These are phyloP conservation scores for Polyergus mexicanus DNA, from an alignment of 1,140 invertebrate genomes.

Conservation along the genomic window DNA sequence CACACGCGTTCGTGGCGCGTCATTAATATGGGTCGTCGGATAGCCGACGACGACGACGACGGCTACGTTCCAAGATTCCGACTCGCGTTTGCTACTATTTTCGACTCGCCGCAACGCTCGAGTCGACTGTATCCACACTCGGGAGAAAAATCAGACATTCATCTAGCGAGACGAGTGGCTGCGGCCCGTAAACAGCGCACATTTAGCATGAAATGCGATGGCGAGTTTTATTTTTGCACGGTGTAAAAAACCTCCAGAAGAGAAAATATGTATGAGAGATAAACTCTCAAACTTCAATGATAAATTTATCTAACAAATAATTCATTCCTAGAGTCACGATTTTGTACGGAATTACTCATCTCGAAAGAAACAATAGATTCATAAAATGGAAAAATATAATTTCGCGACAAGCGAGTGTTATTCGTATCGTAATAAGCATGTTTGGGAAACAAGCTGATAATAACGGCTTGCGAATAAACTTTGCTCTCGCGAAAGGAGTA, in stretches of 20 bases:
- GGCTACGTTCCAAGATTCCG: conserved; percentile 62
- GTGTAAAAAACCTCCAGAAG: neutral
- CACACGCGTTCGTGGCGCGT: conserved; percentile 22
- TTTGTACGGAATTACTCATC: neutral
- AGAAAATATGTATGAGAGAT: neutral
- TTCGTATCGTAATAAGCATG: conserved; percentile 3
- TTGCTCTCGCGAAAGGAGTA: conserved; percentile 23
- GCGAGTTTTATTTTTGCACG: neutral
- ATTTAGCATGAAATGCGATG: neutral
- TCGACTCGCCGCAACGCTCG: conserved; percentile 29
- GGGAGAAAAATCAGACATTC: conserved; percentile 46
- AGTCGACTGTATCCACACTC: conserved; percentile 28
- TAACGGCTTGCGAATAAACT: neutral
- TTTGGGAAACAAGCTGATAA: neutral
- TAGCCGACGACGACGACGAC: conserved; percentile 40
- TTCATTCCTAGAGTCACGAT: neutral
- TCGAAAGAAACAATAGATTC: neutral
- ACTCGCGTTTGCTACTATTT: conserved; percentile 54
- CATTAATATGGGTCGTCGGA: conserved; percentile 68
- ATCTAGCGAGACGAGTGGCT: conserved; percentile 24
- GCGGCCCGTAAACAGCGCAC: conserved; percentile 28
- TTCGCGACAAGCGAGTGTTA: conserved; percentile 15
- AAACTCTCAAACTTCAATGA: neutral
- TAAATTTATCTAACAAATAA: neutral
- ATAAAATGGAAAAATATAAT: conserved; percentile 1